A percentile compares a stretch with the other conserved stretches of the same genome.
Conservation (phyloP, 2,797 vertebrate species). For the Chelonia mydas region DNA sequence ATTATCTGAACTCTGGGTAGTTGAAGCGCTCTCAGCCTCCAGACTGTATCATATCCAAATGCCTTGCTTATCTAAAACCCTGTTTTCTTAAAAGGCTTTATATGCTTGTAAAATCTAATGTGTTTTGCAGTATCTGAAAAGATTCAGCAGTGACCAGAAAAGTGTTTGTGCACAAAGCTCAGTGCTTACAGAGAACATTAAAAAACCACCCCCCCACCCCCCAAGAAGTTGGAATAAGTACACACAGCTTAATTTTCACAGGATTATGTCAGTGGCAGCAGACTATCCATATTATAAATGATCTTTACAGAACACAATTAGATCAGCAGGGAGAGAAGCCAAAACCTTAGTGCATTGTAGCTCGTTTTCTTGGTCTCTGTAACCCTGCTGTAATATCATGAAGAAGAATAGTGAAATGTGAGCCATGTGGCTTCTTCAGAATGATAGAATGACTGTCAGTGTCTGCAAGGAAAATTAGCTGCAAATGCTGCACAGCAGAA, state of each 20-base stretch:
- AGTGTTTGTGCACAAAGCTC: background rate
- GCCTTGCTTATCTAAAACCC: background rate
- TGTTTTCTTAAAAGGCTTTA: background rate
- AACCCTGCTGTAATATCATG: background rate
- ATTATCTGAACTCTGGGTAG: constrained; percentile 30
- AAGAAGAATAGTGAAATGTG: background rate
- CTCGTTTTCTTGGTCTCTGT: constrained; percentile 10
- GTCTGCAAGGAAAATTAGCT: too few species aligned
- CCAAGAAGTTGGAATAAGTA: background rate
- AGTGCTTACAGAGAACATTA: background rate
- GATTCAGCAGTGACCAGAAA: background rate
- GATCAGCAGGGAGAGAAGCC: background rate
- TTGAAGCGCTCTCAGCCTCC: constrained; percentile 18
- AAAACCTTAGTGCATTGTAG: background rate
- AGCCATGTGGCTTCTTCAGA: too few species aligned
- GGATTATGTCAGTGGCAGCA: constrained; percentile 27
- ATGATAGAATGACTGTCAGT: too few species aligned
- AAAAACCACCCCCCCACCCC: background rate
- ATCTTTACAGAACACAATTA: constrained; percentile 34
- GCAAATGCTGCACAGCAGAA: too few species aligned
- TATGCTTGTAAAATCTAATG: constrained; percentile 4
- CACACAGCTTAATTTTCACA: constrained; percentile 23
- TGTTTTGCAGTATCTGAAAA: constrained; percentile 12
- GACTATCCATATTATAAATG: constrained; percentile 27
- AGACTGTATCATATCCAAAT: background rate